phyloP scores from a whole-genome alignment of 2,888 invertebrate genomes.

The Metacarcinus magister region DNA sequence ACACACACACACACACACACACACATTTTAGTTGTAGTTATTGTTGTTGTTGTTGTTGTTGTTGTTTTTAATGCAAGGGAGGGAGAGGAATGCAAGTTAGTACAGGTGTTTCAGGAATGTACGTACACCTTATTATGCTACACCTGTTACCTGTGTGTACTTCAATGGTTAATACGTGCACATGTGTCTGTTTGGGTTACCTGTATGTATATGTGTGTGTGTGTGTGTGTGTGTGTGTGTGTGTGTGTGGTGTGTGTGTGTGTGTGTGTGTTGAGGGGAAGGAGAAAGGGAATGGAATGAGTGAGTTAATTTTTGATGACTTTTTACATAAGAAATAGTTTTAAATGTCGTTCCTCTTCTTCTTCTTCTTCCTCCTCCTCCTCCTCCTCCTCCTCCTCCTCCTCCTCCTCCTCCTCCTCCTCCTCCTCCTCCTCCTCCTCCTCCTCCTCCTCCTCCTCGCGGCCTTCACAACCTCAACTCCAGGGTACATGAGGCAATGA shows the following conservation, averaged over 20 bases:
- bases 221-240: slow-evolving; percentile 22
- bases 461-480: too few relatives aligned
- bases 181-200: too few relatives aligned
- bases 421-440: slow-evolving; percentile 13
- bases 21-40: too few relatives aligned
- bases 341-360: neutral
- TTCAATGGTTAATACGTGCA: neutral
- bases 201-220: too few relatives aligned
- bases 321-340: neutral
- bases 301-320: neutral
- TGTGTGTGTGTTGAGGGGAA: neutral
- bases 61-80: neutral
- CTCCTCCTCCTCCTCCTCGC: slow-evolving; percentile 26
- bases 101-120: neutral
- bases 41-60: too few relatives aligned
- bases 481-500: slow-evolving; percentile 16
- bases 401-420: slow-evolving; percentile 19
- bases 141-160: slow-evolving; percentile 19
- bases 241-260: slow-evolving; percentile 5
- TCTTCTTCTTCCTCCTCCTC: too few relatives aligned
- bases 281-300: too few relatives aligned
- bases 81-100: too few relatives aligned
- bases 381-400: neutral
- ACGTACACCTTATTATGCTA: neutral
- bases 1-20: too few relatives aligned